Conservation (phyloP, 2,113 vertebrate species). For the Todiramphus saurophagus region DNA sequence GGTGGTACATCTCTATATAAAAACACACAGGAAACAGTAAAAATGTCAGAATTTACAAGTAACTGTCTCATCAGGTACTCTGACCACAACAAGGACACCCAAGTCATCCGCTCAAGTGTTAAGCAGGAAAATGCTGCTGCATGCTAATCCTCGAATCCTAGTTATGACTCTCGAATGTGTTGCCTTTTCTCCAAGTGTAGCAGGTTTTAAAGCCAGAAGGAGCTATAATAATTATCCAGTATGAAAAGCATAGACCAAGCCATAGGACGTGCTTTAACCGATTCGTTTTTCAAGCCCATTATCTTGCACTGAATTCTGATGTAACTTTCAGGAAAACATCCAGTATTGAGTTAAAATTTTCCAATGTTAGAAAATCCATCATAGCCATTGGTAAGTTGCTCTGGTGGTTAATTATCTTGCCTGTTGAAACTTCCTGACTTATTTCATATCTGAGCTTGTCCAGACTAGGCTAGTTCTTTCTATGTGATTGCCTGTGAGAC, state of each 20-base stretch:
- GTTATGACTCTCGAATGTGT: not conserved
- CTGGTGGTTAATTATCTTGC: not conserved
- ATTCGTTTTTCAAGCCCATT: not conserved
- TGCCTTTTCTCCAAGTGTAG: not conserved
- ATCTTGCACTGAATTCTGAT: not conserved
- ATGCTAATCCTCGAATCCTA: not conserved
- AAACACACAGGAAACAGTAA: not conserved
- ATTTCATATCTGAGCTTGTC: not conserved
- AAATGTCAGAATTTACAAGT: not conserved
- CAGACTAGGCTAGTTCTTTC: not conserved
- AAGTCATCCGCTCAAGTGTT: not conserved
- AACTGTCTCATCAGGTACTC: not conserved
- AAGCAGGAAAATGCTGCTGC: not conserved
- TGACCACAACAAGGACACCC: not conserved
- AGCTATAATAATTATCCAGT: not conserved
- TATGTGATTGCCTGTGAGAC: not conserved
- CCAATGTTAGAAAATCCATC: not conserved
- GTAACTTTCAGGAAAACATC: not conserved
- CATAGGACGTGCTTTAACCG: not conserved
- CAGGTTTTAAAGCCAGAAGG: not conserved
- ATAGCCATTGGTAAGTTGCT: not conserved
- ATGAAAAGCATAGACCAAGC: not conserved
- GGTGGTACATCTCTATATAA: not conserved
- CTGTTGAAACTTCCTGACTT: not conserved
- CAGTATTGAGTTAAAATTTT: constrained; percentile 8